A percentile compares a stretch with the other conserved stretches of the same genome.
Conservation (phyloP, 2,888 invertebrate genomes). For the Nyleta sp. region DNA sequence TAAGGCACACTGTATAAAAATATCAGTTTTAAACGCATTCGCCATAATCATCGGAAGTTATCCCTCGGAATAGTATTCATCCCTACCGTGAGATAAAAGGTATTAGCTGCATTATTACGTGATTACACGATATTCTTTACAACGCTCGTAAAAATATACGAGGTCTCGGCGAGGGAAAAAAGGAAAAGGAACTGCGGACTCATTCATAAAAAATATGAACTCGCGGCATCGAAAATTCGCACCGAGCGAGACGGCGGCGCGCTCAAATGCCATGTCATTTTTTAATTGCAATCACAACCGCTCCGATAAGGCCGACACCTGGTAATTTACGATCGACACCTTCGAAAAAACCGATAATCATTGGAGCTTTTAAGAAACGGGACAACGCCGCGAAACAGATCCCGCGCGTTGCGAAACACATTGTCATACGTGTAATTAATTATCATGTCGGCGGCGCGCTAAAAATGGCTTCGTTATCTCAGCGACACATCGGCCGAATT, state of each 20-base stretch:
- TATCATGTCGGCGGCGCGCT: constrained; percentile 36
- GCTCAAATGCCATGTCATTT: background rate
- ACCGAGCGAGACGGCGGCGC: background rate
- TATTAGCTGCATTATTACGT: constrained; percentile 48
- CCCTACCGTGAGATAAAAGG: constrained; percentile 14
- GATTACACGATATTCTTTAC: constrained; percentile 45
- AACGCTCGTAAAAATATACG: constrained; percentile 37
- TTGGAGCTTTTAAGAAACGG: constrained; percentile 38
- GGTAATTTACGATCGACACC: constrained; percentile 41
- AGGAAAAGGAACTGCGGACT: background rate
- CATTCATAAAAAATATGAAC: background rate
- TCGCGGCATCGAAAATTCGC: background rate
- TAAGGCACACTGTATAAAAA: background rate
- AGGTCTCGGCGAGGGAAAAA: constrained; percentile 11
- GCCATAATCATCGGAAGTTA: constrained; percentile 37
- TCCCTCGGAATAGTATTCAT: constrained; percentile 21
- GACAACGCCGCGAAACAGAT: constrained; percentile 9
- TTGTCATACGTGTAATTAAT: constrained; percentile 55
- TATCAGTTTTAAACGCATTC: constrained; percentile 18
- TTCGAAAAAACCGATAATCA: constrained; percentile 32
- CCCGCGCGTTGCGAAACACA: constrained; percentile 32
- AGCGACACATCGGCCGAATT: constrained; percentile 34
- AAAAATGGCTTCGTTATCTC: constrained; percentile 39
- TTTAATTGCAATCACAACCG: constrained; percentile 11
- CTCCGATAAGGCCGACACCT: constrained; percentile 26